Evolutionary conservation across 2,888 invertebrate genomes (phyloP).

Genomic region (Andricus quercusramuli): DNA sequence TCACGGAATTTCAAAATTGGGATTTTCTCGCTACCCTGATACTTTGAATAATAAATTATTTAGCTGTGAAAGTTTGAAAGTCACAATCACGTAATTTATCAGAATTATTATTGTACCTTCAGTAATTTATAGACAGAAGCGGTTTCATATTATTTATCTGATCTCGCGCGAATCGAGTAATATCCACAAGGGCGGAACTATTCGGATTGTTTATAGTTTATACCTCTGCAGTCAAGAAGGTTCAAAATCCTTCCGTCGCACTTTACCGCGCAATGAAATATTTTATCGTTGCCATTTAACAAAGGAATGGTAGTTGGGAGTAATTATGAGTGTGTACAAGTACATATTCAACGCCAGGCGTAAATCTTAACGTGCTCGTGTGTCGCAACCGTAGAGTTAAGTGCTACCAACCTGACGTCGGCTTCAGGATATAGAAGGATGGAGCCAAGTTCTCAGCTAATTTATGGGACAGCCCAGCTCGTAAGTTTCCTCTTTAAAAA

Average conservation of each 20-base stretch:
- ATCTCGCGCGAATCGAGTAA: background rate
- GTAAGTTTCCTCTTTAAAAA: constrained; percentile 61
- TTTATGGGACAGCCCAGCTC: constrained; percentile 63
- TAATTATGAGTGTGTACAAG: constrained; percentile 61
- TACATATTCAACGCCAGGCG: constrained; percentile 59
- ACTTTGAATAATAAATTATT: too few relatives aligned
- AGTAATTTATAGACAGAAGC: background rate
- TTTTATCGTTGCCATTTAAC: background rate
- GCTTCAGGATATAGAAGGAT: constrained; percentile 55
- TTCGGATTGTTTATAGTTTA: background rate
- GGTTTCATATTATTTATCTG: background rate
- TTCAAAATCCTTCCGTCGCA: background rate
- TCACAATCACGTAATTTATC: background rate
- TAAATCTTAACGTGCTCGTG: constrained; percentile 61
- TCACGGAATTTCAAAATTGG: too few relatives aligned
- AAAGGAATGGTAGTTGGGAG: background rate
- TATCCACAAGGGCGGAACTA: too few relatives aligned
- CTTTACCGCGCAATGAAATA: background rate
- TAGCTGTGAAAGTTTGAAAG: background rate
- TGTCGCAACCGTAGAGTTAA: constrained; percentile 56
- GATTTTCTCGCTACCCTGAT: too few relatives aligned
- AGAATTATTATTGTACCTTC: background rate
- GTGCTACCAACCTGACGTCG: constrained; percentile 49
- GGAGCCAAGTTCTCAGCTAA: constrained; percentile 67
- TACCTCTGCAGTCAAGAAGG: background rate